Percentiles rank a stretch among this genome's conserved stretches.
Conservation (phyloP, 1,140 invertebrate species). For the Drosophila obscura region DNA sequence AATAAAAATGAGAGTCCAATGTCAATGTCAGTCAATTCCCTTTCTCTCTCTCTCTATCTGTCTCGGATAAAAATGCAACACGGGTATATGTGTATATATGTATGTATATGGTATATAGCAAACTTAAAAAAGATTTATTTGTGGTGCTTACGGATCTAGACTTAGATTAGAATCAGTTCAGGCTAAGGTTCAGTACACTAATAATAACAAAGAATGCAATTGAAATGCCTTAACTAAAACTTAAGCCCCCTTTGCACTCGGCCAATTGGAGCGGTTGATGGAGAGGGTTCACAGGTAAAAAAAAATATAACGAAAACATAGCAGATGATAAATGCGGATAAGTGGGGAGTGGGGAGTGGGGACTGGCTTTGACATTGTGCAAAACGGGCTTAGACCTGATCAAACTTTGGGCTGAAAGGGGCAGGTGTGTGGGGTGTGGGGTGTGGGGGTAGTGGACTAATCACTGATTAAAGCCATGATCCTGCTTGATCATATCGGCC, state of each 20-base stretch:
- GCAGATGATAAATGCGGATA: not conserved
- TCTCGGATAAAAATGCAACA: not conserved
- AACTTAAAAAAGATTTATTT: conserved; percentile 48
- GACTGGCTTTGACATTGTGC: not conserved
- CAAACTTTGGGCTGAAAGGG: conserved; percentile 25
- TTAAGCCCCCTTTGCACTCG: conserved; percentile 21
- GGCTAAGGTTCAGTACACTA: conserved; percentile 26
- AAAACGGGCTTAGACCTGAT: conserved; percentile 51
- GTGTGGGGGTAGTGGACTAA: not conserved
- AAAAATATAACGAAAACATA: not conserved
- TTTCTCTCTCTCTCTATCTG: too few species aligned
- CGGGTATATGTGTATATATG: conserved; percentile 17
- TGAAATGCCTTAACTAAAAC: conserved; percentile 36
- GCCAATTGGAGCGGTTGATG: conserved; percentile 1
- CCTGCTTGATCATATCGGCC: conserved; percentile 87
- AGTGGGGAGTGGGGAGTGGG: not conserved
- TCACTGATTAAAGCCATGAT: conserved; percentile 83
- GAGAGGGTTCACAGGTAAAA: not conserved
- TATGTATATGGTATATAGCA: not conserved
- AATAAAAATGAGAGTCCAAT: conserved; percentile 55
- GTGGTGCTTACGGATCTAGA: conserved; percentile 45
- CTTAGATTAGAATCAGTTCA: conserved; percentile 76
- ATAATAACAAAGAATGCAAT: conserved; percentile 21
- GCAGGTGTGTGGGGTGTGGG: too few species aligned
- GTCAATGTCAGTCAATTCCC: conserved; percentile 4